phyloP scores from a whole-genome alignment of 2,888 invertebrate genomes.

The Pyrocoelia pectoralis region DNA sequence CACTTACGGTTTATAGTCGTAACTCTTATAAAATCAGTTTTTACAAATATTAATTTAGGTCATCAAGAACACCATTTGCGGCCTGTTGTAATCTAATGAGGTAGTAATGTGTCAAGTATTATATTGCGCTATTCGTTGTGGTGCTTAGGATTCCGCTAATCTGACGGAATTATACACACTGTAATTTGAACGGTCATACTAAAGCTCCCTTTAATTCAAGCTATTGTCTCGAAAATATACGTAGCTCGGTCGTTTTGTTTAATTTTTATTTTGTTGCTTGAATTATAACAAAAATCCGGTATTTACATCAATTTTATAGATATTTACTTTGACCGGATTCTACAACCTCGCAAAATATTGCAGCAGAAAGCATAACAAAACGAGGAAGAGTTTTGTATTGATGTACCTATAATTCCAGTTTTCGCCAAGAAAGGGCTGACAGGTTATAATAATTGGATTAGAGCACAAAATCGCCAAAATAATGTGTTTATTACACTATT shows the following conservation, averaged over 20 bases:
- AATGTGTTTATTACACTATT: conserved; percentile 10
- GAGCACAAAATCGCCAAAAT: not conserved
- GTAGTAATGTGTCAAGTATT: conserved; percentile 60
- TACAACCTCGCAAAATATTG: not conserved
- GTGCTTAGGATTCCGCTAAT: conserved; percentile 59
- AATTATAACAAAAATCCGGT: conserved; percentile 20
- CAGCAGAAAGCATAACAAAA: not conserved
- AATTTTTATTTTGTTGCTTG: conserved; percentile 24
- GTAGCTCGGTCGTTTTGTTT: conserved; percentile 33
- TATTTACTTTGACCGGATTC: not conserved
- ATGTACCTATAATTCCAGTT: not conserved
- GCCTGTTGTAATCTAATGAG: conserved; percentile 54
- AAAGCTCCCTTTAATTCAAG: conserved; percentile 57
- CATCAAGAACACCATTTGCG: conserved; percentile 20
- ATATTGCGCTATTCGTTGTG: conserved; percentile 58
- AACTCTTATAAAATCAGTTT: no score
- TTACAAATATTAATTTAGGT: no score
- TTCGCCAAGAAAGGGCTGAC: not conserved
- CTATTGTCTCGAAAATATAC: conserved; percentile 57
- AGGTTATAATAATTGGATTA: not conserved
- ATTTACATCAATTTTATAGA: conserved; percentile 15
- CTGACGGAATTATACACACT: conserved; percentile 60
- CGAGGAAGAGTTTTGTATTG: not conserved
- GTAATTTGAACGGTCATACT: conserved; percentile 55
- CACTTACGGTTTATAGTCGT: no score